Evolutionary conservation across 2,888 invertebrate genomes (phyloP).

Genomic region (Villa cingulata): DNA sequence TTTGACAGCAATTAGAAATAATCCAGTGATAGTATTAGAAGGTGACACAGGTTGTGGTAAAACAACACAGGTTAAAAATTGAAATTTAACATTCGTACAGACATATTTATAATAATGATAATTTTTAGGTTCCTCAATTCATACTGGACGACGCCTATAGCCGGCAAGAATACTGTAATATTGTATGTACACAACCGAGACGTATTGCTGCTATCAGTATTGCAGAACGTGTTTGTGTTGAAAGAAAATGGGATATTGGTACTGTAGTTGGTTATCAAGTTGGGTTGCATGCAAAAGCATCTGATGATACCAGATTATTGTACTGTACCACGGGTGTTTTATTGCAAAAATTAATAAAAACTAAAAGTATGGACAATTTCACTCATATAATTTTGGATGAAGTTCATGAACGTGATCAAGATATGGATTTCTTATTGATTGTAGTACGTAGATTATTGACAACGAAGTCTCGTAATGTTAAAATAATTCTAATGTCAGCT

Average conservation of each 20-base stretch:
- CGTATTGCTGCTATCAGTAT: slow-evolving; percentile 87
- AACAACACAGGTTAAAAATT: slow-evolving; percentile 55
- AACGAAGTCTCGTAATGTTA: slow-evolving; percentile 49
- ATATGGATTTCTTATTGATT: slow-evolving; percentile 80
- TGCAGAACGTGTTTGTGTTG: slow-evolving; percentile 68
- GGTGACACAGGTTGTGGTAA: slow-evolving; percentile 94
- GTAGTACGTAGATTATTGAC: slow-evolving; percentile 63
- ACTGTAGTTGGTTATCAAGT: slow-evolving; percentile 76
- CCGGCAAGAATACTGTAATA: slow-evolving; percentile 58
- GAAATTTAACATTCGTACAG: neutral
- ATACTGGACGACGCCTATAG: slow-evolving; percentile 66
- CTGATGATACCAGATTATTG: slow-evolving; percentile 51
- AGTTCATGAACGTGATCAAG: slow-evolving; percentile 84
- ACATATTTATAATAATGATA: too few species aligned
- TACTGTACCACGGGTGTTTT: slow-evolving; percentile 86
- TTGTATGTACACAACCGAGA: slow-evolving; percentile 85
- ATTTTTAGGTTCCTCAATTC: slow-evolving; percentile 63
- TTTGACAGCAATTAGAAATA: slow-evolving; percentile 42
- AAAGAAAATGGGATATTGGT: slow-evolving; percentile 71
- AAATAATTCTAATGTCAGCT: slow-evolving; percentile 85
- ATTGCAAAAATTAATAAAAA: slow-evolving; percentile 56
- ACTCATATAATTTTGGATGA: slow-evolving; percentile 89
- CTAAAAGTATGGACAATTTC: slow-evolving; percentile 58
- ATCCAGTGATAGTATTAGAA: slow-evolving; percentile 66
- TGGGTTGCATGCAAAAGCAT: slow-evolving; percentile 21